These are phyloP conservation scores for Scomber scombrus DNA, from an alignment of 2,113 vertebrate genomes.

Conservation along the genomic window DNA sequence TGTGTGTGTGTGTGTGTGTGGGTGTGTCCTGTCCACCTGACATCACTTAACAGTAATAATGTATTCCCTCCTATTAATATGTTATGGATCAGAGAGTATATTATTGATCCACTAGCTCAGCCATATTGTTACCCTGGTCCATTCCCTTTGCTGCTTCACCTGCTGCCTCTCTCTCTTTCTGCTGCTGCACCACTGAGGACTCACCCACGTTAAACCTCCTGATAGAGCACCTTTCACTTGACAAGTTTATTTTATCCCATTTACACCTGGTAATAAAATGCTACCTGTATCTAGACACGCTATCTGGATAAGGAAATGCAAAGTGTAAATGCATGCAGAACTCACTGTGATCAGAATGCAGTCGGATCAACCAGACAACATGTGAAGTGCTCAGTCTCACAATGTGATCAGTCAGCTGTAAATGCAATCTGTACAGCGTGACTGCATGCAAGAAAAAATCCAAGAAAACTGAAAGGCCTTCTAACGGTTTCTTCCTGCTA, in stretches of 20 bases:
- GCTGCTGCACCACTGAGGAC: slow-evolving; percentile 13
- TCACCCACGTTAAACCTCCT: slow-evolving; percentile 4
- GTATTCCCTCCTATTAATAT: slow-evolving; percentile 75
- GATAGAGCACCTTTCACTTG: neutral
- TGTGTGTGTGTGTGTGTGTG: slow-evolving; percentile 30
- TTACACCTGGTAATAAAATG: too few species aligned
- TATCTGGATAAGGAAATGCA: too few species aligned
- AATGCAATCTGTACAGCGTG: too few species aligned
- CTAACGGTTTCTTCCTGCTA: too few species aligned
- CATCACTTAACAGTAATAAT: slow-evolving; percentile 78
- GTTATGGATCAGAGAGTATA: slow-evolving; percentile 72
- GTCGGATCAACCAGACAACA: too few species aligned
- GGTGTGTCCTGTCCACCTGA: slow-evolving; percentile 54
- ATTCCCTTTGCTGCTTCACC: slow-evolving; percentile 11
- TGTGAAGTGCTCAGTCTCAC: too few species aligned
- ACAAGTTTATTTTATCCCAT: slow-evolving; percentile 1
- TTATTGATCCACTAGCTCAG: slow-evolving; percentile 69
- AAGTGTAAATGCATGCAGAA: too few species aligned
- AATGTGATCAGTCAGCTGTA: too few species aligned
- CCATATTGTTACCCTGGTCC: slow-evolving; percentile 37
- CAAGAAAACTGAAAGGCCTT: too few species aligned
- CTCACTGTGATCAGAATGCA: too few species aligned
- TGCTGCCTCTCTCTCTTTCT: slow-evolving; percentile 20
- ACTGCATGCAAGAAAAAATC: too few species aligned
- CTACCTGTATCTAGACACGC: too few species aligned